phyloP scores from a whole-genome alignment of 2,797 vertebrate species.

The Lerista edwardsae region DNA sequence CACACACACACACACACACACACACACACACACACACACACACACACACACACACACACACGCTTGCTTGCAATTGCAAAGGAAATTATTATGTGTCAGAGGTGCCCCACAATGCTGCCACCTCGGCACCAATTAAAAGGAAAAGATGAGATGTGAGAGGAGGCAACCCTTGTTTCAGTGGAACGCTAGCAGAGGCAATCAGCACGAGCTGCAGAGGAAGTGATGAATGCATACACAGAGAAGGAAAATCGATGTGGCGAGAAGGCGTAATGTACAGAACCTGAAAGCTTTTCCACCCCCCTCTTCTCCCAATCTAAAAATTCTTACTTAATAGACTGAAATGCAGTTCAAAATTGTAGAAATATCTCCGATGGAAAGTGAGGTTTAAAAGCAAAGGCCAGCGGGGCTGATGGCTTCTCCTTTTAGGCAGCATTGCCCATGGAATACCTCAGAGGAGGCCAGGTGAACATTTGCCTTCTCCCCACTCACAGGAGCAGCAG shows the following conservation, averaged over 20 bases:
- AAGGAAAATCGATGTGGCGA: slow-evolving; percentile 42
- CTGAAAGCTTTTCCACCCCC: slow-evolving; percentile 39
- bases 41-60: neutral
- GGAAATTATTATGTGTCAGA: slow-evolving; percentile 29
- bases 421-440: slow-evolving; percentile 45
- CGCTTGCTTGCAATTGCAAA: slow-evolving; percentile 6
- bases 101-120: slow-evolving; percentile 10
- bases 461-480: slow-evolving; percentile 16
- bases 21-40: no score
- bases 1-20: no score
- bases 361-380: slow-evolving; percentile 50
- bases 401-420: slow-evolving; percentile 59
- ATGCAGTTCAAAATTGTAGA: slow-evolving; percentile 39
- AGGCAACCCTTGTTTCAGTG: slow-evolving; percentile 29
- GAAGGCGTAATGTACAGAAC: slow-evolving; percentile 35
- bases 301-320: slow-evolving; percentile 37
- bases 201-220: slow-evolving; percentile 25
- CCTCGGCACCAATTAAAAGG: slow-evolving; percentile 16
- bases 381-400: slow-evolving; percentile 59
- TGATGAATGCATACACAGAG: slow-evolving; percentile 7
- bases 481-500: slow-evolving; percentile 28
- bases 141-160: neutral
- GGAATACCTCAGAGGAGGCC: slow-evolving; percentile 50
- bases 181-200: slow-evolving; percentile 37
- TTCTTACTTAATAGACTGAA: slow-evolving; percentile 47